A percentile compares a stretch with the other conserved stretches of the same genome.
phyloP scores from a whole-genome alignment of 2,113 vertebrate species.

The human region DNA sequence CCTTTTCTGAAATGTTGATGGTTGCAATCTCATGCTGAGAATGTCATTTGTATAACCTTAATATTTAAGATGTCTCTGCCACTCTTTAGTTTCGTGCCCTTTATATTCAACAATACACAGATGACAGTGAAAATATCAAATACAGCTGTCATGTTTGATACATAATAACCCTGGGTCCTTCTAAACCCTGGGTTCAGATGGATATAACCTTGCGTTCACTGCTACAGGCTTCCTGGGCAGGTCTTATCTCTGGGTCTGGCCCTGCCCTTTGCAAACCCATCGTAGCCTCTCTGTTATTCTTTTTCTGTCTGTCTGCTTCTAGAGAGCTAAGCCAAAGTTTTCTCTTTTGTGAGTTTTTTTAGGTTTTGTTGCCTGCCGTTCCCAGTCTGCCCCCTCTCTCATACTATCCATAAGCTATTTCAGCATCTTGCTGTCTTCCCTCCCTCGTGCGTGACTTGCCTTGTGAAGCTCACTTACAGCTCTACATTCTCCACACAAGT shows the following conservation, averaged over 20 bases:
- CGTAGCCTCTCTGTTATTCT: background rate
- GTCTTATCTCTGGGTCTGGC: background rate
- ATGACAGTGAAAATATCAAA: conserved; percentile 46
- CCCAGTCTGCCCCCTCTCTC: conserved; percentile 34
- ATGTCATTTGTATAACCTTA: conserved; percentile 63
- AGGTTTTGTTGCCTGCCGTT: background rate
- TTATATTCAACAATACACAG: conserved; percentile 59
- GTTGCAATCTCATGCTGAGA: conserved; percentile 51
- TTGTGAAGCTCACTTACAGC: conserved; percentile 51
- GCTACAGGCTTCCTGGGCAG: background rate
- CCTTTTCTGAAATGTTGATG: conserved; percentile 62
- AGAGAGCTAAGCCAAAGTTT: conserved; percentile 32
- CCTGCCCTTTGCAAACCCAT: background rate
- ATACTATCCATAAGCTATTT: conserved; percentile 51
- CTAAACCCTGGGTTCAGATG: background rate
- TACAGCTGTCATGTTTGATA: conserved; percentile 51
- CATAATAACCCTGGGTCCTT: conserved; percentile 44
- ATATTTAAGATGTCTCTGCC: conserved; percentile 63
- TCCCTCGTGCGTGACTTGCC: conserved; percentile 17
- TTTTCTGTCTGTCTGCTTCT: conserved; percentile 34
- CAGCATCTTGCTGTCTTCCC: conserved; percentile 43
- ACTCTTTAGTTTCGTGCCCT: conserved; percentile 38
- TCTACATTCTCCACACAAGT: background rate
- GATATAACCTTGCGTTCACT: background rate
- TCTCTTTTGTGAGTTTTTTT: conserved; percentile 36